Conservation (phyloP, 2,888 invertebrate species). For the Melolontha melolontha region DNA sequence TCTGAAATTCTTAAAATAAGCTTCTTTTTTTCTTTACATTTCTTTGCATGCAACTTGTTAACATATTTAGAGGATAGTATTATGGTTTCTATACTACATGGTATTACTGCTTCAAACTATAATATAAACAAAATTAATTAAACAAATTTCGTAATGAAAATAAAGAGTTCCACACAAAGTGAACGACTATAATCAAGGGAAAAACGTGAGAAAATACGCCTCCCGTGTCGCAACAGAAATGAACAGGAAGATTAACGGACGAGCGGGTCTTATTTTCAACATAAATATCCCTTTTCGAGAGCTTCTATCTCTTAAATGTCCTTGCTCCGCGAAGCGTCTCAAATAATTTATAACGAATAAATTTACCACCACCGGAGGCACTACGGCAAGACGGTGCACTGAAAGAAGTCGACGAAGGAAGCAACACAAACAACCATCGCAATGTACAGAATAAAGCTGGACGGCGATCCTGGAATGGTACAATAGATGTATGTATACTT, state of each 20-base stretch:
- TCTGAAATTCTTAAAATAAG: no score
- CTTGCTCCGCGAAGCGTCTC: slow-evolving; percentile 27
- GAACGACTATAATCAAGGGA: slow-evolving; percentile 18
- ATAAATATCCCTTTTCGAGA: slow-evolving; percentile 45
- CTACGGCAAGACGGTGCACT: slow-evolving; percentile 14
- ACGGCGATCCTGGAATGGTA: slow-evolving; percentile 12
- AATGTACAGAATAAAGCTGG: neutral
- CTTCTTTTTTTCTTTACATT: no score
- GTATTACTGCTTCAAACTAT: no score
- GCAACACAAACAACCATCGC: slow-evolving; percentile 15
- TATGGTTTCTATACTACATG: no score
- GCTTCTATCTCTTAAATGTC: slow-evolving; percentile 43
- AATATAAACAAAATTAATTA: no score
- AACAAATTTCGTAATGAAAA: no score
- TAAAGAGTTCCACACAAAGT: no score
- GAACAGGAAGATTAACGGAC: slow-evolving; percentile 40
- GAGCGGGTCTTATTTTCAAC: slow-evolving; percentile 43
- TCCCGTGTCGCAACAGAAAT: slow-evolving; percentile 39
- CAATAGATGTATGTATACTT: slow-evolving; percentile 7
- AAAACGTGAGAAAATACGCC: slow-evolving; percentile 35
- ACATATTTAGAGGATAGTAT: no score
- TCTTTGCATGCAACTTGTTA: no score
- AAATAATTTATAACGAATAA: slow-evolving; percentile 41
- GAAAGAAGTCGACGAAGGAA: slow-evolving; percentile 18
- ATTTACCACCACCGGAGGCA: slow-evolving; percentile 19